Conservation (phyloP, 2,888 invertebrate genomes). For the Archaeoteleia sp. region DNA sequence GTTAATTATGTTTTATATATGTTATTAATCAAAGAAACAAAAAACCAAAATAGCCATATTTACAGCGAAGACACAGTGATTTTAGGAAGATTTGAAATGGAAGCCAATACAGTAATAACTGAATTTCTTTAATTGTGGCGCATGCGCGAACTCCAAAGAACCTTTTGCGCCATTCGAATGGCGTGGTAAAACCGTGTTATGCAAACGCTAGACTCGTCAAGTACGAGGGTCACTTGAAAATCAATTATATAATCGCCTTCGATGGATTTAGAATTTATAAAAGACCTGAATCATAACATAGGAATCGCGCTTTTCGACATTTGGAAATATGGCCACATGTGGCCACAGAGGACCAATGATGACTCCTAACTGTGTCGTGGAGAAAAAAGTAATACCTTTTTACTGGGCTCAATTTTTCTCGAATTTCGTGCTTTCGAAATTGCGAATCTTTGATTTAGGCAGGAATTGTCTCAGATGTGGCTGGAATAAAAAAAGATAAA, state of each 20-base stretch:
- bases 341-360: background rate
- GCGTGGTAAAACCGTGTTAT: constrained; percentile 7
- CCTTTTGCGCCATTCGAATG: constrained; percentile 7
- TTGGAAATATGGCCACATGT: too few species aligned
- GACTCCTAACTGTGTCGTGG: background rate
- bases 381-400: background rate
- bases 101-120: too few species aligned
- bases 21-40: too few species aligned
- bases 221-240: constrained; percentile 24
- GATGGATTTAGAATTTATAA: constrained; percentile 3
- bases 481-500: constrained; percentile 20
- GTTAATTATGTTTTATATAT: too few species aligned
- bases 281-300: background rate
- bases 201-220: constrained; percentile 8
- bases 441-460: constrained; percentile 16
- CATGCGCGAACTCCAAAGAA: too few species aligned
- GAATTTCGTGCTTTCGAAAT: background rate
- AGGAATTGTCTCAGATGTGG: constrained; percentile 17
- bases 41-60: too few species aligned
- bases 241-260: constrained; percentile 7
- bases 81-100: too few species aligned
- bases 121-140: too few species aligned
- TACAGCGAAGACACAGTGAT: too few species aligned
- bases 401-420: background rate
- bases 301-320: background rate